These are phyloP conservation scores for Aphelocoma coerulescens DNA, from an alignment of 2,113 vertebrate genomes.

Conservation along the genomic window DNA sequence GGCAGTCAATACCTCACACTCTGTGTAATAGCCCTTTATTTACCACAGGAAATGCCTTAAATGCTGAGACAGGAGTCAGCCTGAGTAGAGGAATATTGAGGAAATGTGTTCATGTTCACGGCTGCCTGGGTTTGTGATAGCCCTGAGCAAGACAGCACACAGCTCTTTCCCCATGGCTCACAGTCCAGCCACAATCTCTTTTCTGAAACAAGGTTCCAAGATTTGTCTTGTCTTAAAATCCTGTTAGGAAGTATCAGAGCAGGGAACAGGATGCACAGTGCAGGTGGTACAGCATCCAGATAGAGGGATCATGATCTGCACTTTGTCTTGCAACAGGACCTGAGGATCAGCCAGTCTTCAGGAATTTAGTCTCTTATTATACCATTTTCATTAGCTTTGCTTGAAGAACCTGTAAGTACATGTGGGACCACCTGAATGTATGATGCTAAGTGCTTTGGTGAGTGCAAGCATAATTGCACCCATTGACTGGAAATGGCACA, in stretches of 20 bases:
- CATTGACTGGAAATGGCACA: background rate
- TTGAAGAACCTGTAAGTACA: background rate
- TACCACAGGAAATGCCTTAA: background rate
- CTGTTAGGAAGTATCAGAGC: background rate
- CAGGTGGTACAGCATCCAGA: background rate
- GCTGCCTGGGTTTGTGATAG: background rate
- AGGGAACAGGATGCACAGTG: background rate
- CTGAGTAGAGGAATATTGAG: background rate
- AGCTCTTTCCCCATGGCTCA: background rate
- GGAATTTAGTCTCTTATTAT: background rate
- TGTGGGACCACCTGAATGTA: background rate
- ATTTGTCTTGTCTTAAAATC: background rate
- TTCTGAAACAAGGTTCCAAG: background rate
- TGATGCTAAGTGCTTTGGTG: background rate
- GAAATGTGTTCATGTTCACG: background rate
- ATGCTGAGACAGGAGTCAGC: background rate
- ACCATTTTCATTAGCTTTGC: background rate
- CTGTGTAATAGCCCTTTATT: background rate
- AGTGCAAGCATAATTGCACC: background rate
- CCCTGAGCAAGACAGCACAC: background rate
- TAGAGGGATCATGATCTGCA: accelerated
- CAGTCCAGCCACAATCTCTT: background rate
- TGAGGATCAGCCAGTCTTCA: background rate
- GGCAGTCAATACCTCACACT: background rate
- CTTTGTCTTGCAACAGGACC: background rate